Percentiles rank a stretch among this genome's conserved stretches.
phyloP scores from a whole-genome alignment of 2,888 invertebrate genomes.

The Sarcophaga carnaria region DNA sequence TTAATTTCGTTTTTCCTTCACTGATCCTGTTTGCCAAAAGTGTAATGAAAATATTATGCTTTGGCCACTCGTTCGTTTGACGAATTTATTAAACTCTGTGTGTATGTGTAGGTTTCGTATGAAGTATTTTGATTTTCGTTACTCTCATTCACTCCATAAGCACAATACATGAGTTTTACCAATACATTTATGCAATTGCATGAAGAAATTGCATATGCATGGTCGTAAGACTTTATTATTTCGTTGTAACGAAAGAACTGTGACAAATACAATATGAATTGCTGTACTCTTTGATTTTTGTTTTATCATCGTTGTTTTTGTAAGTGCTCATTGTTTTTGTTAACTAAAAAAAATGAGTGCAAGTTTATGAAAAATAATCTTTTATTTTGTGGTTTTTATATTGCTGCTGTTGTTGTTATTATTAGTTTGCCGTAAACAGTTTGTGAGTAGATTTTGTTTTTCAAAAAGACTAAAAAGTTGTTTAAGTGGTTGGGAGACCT shows the following conservation, averaged over 20 bases:
- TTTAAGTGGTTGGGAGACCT: background rate
- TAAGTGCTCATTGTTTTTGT: constrained; percentile 21
- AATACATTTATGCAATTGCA: background rate
- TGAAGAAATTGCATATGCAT: too few species aligned
- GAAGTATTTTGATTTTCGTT: too few species aligned
- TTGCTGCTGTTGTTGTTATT: constrained; percentile 25
- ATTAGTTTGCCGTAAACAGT: background rate
- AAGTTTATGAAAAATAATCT: constrained; percentile 65
- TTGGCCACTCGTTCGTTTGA: too few species aligned
- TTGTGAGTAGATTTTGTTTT: background rate
- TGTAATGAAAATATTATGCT: too few species aligned
- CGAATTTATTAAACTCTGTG: too few species aligned
- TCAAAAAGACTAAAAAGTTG: background rate
- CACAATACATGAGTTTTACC: background rate
- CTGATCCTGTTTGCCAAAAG: too few species aligned
- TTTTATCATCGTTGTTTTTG: constrained; percentile 8
- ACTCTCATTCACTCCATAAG: too few species aligned
- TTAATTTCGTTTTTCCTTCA: too few species aligned
- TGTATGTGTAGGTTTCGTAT: too few species aligned
- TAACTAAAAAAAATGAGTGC: constrained; percentile 52
- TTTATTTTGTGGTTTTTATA: constrained; percentile 58
- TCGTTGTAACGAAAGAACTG: background rate
- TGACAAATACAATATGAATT: background rate
- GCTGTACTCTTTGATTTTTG: background rate
- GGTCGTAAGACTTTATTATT: background rate